Evolutionary conservation across 2,113 vertebrate genomes (phyloP).

Genomic region (Orthonyx spaldingii): DNA sequence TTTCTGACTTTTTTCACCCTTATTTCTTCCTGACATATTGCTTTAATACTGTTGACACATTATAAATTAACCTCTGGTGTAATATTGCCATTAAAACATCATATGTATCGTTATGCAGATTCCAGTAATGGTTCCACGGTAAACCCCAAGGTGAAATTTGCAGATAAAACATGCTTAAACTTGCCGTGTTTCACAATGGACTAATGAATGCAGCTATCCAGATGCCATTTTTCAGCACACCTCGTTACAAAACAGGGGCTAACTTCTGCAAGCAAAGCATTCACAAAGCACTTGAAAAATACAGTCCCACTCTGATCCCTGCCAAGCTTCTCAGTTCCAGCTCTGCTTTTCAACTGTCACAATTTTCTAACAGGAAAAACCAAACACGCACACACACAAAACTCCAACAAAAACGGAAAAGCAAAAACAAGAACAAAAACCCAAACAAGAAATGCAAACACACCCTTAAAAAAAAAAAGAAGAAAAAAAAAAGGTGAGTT

Average conservation of each 20-base stretch:
- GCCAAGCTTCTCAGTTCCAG: background rate
- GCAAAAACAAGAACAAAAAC: background rate
- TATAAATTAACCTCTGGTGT: background rate
- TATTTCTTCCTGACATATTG: background rate
- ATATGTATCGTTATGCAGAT: background rate
- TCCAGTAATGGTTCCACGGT: background rate
- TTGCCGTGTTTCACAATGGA: background rate
- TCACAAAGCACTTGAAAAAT: background rate
- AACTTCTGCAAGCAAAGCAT: background rate
- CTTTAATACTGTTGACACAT: background rate
- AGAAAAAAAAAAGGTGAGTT: background rate
- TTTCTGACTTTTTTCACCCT: background rate
- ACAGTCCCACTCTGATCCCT: background rate
- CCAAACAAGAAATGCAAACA: background rate
- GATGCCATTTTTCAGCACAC: background rate
- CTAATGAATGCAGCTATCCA: background rate
- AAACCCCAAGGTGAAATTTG: background rate
- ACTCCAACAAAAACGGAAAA: too few species aligned
- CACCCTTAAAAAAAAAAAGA: too few species aligned
- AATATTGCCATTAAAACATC: background rate
- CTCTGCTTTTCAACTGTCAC: background rate
- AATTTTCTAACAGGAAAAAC: background rate
- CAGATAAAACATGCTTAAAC: background rate
- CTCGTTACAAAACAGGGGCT: background rate
- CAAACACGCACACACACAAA: background rate